Percentiles rank a stretch among this genome's conserved stretches.
phyloP scores from a whole-genome alignment of 2,888 invertebrate species.

The Leptogaster cylindrica region DNA sequence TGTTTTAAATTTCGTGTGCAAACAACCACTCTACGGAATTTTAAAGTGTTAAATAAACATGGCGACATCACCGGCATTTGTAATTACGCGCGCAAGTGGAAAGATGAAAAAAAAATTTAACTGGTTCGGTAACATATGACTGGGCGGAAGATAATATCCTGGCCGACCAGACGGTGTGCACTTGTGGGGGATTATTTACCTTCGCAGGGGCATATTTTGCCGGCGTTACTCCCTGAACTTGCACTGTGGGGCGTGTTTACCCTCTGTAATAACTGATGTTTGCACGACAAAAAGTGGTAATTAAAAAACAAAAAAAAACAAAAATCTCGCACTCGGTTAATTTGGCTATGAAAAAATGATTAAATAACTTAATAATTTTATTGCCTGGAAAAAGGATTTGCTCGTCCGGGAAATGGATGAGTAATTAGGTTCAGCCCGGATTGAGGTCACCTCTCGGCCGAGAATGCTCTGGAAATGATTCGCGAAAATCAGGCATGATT shows the following conservation, averaged over 20 bases:
- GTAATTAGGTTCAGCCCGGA: slow-evolving; percentile 24
- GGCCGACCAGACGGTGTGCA: not conserved
- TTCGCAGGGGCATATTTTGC: slow-evolving; percentile 1
- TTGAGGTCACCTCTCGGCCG: not conserved
- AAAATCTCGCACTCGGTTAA: slow-evolving; percentile 10
- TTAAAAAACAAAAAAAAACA: slow-evolving; percentile 30
- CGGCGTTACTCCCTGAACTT: not conserved
- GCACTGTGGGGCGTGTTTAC: not conserved
- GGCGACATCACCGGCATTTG: not conserved
- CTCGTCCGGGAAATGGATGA: slow-evolving; percentile 5
- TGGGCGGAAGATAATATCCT: slow-evolving; percentile 12
- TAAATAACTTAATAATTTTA: slow-evolving; percentile 45
- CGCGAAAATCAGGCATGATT: too few relatives aligned
- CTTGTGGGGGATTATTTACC: slow-evolving; percentile 11
- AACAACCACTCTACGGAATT: not conserved
- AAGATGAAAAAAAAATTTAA: not conserved
- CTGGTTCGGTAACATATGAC: slow-evolving; percentile 31
- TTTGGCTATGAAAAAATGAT: slow-evolving; percentile 43
- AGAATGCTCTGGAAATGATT: too few relatives aligned
- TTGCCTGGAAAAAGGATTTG: slow-evolving; percentile 36
- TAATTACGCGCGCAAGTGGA: slow-evolving; percentile 19
- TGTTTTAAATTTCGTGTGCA: not conserved
- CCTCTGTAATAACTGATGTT: slow-evolving; percentile 22
- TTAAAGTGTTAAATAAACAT: not conserved
- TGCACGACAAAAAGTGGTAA: slow-evolving; percentile 25